Percentiles rank a stretch among this genome's conserved stretches.
Evolutionary conservation across 2,888 invertebrate species (phyloP).

Genomic region (Horisme vitalbata): DNA sequence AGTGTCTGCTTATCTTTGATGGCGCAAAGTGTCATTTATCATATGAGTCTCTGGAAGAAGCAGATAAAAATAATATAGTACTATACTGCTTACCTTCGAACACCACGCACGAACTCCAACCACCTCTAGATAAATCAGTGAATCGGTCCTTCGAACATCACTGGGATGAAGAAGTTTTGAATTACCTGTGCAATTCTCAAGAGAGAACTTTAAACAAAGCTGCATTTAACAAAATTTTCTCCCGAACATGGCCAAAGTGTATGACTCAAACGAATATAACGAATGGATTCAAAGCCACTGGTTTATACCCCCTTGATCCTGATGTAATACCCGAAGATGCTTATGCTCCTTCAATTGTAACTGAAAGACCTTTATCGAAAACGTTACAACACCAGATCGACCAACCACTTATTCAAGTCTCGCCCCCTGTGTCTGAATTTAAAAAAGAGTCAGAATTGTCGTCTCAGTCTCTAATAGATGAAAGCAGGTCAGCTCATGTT

Average conservation of each 20-base stretch:
- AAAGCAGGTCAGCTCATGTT: constrained; percentile 21
- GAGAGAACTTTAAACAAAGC: background rate
- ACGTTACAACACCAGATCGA: constrained; percentile 30
- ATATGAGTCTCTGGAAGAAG: constrained; percentile 20
- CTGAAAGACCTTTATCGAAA: constrained; percentile 18
- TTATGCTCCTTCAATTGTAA: constrained; percentile 11
- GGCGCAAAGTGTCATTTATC: constrained; percentile 29
- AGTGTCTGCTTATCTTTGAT: constrained; percentile 36
- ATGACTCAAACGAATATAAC: constrained; percentile 14
- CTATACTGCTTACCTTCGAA: constrained; percentile 17
- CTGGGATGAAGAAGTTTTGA: constrained; percentile 28
- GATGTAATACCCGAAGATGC: constrained; percentile 4
- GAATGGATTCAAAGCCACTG: constrained; percentile 14
- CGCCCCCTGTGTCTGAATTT: constrained; percentile 26
- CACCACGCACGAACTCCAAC: constrained; percentile 11
- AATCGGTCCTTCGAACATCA: constrained; percentile 20
- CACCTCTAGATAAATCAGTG: constrained; percentile 7
- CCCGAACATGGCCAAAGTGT: constrained; percentile 11
- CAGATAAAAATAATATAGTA: constrained; percentile 4
- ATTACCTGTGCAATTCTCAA: constrained; percentile 9
- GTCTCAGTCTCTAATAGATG: constrained; percentile 21
- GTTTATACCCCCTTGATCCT: constrained; percentile 1
- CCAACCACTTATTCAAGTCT: constrained; percentile 25
- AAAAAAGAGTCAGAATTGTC: constrained; percentile 24
- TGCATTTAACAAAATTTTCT: constrained; percentile 12